Conservation (phyloP, 2,888 invertebrate genomes). For the Camptogramma bilineatum region DNA sequence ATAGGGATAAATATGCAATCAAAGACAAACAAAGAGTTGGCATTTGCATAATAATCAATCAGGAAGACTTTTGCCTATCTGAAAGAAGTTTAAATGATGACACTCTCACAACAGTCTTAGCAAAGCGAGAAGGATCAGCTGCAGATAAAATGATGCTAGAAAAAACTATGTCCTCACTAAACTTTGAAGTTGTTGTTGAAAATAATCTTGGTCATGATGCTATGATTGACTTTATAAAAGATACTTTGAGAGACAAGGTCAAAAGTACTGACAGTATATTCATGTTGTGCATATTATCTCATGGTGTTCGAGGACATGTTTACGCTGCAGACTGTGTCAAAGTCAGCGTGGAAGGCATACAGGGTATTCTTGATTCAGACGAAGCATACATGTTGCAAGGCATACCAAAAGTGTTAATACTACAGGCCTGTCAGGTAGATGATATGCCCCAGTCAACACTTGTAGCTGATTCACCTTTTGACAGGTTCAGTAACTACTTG, state of each 20-base stretch:
- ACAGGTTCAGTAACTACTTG: constrained; percentile 47
- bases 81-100: constrained; percentile 62
- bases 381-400: constrained; percentile 58
- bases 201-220: constrained; percentile 64
- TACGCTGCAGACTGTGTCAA: constrained; percentile 76
- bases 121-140: constrained; percentile 64
- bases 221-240: constrained; percentile 65
- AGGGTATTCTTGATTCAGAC: constrained; percentile 69
- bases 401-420: constrained; percentile 73
- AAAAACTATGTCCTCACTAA: constrained; percentile 66
- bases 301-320: constrained; percentile 74
- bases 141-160: constrained; percentile 63
- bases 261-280: constrained; percentile 69
- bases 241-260: constrained; percentile 60
- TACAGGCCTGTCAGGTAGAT: constrained; percentile 78
- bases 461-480: constrained; percentile 62
- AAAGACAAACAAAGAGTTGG: constrained; percentile 68
- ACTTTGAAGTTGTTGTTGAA: constrained; percentile 65
- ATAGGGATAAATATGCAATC: constrained; percentile 63
- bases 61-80: constrained; percentile 73
- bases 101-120: constrained; percentile 48
- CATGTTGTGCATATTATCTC: constrained; percentile 76
- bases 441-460: constrained; percentile 50
- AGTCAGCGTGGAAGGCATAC: constrained; percentile 72
- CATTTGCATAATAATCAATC: constrained; percentile 75